These are phyloP conservation scores for Phycodurus eques DNA, from an alignment of 2,113 vertebrate genomes.

Conservation along the genomic window DNA sequence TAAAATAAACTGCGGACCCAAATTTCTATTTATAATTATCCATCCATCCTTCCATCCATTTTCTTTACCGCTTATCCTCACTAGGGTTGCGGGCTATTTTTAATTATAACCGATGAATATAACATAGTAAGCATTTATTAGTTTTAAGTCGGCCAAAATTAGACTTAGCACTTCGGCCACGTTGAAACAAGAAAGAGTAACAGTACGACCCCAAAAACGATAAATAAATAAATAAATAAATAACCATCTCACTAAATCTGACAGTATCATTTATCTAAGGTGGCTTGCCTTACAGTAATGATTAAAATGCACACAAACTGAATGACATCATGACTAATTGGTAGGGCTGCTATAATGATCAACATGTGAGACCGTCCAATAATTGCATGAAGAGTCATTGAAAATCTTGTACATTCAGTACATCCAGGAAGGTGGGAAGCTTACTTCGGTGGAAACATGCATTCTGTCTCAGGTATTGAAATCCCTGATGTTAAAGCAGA, in stretches of 20 bases:
- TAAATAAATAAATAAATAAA: background rate
- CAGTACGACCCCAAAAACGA: background rate
- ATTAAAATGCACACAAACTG: background rate
- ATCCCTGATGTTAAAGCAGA: background rate
- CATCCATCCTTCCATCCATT: too few species aligned
- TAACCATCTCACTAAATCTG: background rate
- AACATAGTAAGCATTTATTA: background rate
- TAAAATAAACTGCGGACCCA: background rate
- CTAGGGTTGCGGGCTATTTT: too few species aligned
- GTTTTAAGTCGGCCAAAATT: background rate
- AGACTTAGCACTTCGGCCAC: background rate
- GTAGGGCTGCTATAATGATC: background rate
- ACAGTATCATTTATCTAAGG: background rate
- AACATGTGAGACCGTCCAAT: background rate
- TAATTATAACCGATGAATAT: background rate
- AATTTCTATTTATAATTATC: background rate
- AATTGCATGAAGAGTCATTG: background rate
- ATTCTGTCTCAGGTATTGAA: background rate
- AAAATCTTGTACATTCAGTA: background rate
- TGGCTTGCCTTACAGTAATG: background rate
- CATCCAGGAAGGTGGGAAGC: background rate
- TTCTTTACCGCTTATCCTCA: too few species aligned
- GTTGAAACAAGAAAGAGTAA: background rate
- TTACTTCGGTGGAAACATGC: background rate
- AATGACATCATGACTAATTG: background rate